Conservation (phyloP, 2,797 vertebrate species). For the Muscicapa striata region DNA sequence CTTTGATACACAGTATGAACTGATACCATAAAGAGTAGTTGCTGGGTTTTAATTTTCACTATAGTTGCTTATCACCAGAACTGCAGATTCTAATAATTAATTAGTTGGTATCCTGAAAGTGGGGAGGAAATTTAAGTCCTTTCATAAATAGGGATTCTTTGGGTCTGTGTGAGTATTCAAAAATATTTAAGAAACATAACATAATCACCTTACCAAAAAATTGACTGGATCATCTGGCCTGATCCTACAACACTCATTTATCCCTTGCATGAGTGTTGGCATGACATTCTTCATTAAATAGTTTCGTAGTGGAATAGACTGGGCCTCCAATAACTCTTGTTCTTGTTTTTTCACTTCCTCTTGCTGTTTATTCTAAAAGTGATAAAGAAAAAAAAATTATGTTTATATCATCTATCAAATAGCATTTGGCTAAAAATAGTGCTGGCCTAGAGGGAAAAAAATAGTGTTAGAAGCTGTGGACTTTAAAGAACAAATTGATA, state of each 20-base stretch:
- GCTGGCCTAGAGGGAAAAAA: not conserved
- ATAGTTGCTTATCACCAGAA: not conserved
- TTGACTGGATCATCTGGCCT: constrained; percentile 87
- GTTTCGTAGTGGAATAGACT: constrained; percentile 80
- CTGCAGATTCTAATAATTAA: not conserved
- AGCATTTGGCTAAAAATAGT: not conserved
- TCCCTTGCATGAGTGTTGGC: constrained; percentile 87
- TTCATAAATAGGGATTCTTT: not conserved
- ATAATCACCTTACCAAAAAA: constrained; percentile 85
- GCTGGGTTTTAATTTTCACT: not conserved
- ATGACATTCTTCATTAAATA: constrained; percentile 89
- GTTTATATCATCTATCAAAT: not conserved
- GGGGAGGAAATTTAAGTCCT: not conserved
- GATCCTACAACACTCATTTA: constrained; percentile 84
- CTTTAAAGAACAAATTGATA: not conserved
- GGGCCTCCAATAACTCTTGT: constrained; percentile 80
- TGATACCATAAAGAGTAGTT: not conserved
- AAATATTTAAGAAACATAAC: not conserved
- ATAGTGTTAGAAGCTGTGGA: not conserved
- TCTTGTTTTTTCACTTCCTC: constrained; percentile 83
- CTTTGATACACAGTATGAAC: not conserved
- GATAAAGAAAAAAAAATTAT: not conserved
- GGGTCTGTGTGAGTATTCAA: not conserved
- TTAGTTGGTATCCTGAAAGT: not conserved
- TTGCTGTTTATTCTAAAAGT: constrained; percentile 75